phyloP scores from a whole-genome alignment of 2,113 vertebrate species.

The Rissa tridactyla region DNA sequence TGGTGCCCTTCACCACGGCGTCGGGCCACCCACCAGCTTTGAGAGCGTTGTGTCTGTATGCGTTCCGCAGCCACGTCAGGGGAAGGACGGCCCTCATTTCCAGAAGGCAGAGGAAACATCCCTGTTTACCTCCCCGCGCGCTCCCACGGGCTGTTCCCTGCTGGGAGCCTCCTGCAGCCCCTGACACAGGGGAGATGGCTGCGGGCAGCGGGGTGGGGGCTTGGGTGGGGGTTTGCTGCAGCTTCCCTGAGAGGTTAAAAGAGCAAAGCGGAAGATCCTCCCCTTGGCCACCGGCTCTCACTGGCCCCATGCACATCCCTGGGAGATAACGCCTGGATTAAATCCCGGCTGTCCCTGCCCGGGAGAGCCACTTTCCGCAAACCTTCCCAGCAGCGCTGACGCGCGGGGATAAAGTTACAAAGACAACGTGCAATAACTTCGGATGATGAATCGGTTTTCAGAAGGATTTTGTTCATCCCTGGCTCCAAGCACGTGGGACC shows the following conservation, averaged over 20 bases:
- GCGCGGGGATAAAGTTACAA: background rate
- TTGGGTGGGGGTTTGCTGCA: too few species aligned
- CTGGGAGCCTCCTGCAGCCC: background rate
- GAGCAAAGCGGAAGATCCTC: background rate
- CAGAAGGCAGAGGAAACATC: background rate
- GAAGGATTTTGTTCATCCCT: background rate
- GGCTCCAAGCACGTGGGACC: background rate
- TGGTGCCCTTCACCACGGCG: background rate
- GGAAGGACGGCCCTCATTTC: background rate
- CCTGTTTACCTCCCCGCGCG: background rate
- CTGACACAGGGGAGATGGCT: rapidly evolving
- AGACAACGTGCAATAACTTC: background rate
- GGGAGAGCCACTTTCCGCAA: background rate
- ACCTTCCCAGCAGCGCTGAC: background rate
- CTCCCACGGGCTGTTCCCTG: background rate
- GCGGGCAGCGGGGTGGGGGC: background rate
- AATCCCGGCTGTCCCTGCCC: background rate
- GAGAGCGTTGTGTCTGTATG: rapidly evolving
- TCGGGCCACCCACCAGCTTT: background rate
- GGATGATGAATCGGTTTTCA: background rate
- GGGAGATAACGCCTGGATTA: too few species aligned
- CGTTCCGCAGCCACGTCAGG: rapidly evolving
- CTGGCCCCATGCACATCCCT: background rate
- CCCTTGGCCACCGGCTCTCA: rapidly evolving
- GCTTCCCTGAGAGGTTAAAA: background rate